phyloP scores from a whole-genome alignment of 1,140 invertebrate genomes.

The Tribolium madens region DNA sequence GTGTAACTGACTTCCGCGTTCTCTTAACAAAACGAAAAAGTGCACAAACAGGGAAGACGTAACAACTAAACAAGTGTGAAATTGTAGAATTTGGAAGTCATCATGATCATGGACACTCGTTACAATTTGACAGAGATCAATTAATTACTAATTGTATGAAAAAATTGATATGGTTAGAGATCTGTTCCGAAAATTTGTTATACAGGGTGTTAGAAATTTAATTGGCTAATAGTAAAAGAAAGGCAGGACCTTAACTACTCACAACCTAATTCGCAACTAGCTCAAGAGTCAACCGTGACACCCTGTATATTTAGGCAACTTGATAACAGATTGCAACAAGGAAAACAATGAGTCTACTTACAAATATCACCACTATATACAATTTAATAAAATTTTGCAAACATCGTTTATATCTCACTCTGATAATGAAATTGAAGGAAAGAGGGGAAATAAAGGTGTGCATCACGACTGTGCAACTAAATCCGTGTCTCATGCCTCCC shows the following conservation, averaged over 20 bases:
- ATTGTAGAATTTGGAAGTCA: conserved; percentile 6
- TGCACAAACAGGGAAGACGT: background rate
- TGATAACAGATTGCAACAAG: conserved; percentile 21
- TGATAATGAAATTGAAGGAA: background rate
- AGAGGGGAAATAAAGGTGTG: background rate
- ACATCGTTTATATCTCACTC: background rate
- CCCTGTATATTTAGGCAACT: conserved; percentile 35
- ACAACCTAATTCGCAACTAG: conserved; percentile 9
- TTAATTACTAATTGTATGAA: background rate
- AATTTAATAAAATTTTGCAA: conserved; percentile 12
- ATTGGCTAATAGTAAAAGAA: background rate
- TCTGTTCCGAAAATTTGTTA: background rate
- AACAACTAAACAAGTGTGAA: background rate
- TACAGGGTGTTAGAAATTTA: background rate
- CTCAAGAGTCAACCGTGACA: background rate
- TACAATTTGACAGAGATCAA: background rate
- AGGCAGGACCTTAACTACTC: conserved; percentile 13
- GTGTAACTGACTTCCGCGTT: conserved; percentile 15
- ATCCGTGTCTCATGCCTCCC: background rate
- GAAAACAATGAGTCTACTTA: conserved; percentile 3
- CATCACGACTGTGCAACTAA: background rate
- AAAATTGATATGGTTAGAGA: conserved; percentile 2
- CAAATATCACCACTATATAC: conserved; percentile 14
- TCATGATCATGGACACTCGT: conserved; percentile 18
- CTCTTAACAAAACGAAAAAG: background rate